Conservation (phyloP, 2,113 vertebrate genomes). For the Phrynosoma blainvillii region DNA sequence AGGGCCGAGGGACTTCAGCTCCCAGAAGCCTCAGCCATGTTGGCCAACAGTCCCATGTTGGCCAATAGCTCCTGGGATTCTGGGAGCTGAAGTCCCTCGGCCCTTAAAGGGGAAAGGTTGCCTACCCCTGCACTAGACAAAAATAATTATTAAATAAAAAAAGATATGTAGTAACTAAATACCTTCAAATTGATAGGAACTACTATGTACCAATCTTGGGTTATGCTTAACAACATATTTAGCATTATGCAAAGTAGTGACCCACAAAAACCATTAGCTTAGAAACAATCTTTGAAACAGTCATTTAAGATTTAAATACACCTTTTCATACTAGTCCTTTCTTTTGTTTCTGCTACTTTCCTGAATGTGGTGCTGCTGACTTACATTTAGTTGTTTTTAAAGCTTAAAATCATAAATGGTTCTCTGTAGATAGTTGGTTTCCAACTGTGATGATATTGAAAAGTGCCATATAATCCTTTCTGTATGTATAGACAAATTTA, state of each 20-base stretch:
- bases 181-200: neutral
- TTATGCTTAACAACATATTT: neutral
- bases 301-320: neutral
- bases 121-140: too few species aligned
- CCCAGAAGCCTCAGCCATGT: too few species aligned
- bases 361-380: constrained; percentile 67
- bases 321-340: neutral
- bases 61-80: too few species aligned
- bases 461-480: constrained; percentile 1
- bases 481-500: neutral
- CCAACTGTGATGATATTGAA: constrained; percentile 34
- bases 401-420: neutral
- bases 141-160: neutral
- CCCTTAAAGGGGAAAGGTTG: too few species aligned
- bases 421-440: constrained; percentile 35
- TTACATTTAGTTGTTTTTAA: constrained; percentile 38
- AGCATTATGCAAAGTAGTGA: neutral
- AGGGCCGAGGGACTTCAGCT: too few species aligned
- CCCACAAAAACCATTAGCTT: neutral
- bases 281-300: neutral
- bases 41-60: too few species aligned
- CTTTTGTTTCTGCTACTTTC: constrained; percentile 49
- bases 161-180: neutral
- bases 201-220: neutral
- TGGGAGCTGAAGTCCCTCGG: too few species aligned